Evolutionary conservation across 2,113 vertebrate species (phyloP).

Genomic region (Pelmatolapia mariae): DNA sequence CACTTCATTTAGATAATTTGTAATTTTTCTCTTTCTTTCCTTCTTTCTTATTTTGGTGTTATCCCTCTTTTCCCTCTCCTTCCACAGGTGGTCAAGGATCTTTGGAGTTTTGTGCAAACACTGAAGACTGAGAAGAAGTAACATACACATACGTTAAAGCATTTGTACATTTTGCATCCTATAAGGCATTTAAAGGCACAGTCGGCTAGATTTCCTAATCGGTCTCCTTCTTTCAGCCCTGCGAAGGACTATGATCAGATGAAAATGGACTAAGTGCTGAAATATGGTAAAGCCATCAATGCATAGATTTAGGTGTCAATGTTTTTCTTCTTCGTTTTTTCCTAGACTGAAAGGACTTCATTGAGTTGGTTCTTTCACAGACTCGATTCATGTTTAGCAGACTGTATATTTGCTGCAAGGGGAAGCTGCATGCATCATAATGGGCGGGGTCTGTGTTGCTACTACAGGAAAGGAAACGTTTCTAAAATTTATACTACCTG

Average conservation of each 20-base stretch:
- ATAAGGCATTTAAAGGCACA: slow-evolving; percentile 61
- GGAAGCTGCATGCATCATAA: not conserved
- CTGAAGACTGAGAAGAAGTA: slow-evolving; percentile 71
- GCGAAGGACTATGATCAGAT: not conserved
- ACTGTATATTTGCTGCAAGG: not conserved
- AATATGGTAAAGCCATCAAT: not conserved
- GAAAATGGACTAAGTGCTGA: not conserved
- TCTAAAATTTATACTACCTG: not conserved
- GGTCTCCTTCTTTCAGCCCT: not conserved
- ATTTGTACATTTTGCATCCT: slow-evolving; percentile 22
- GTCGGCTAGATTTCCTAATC: slow-evolving; percentile 37
- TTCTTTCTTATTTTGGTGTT: not conserved
- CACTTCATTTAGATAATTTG: slow-evolving; percentile 44
- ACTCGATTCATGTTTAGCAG: not conserved
- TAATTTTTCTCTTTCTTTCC: slow-evolving; percentile 16
- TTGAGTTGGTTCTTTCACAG: not conserved
- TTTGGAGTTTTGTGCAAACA: slow-evolving; percentile 74
- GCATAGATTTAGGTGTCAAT: not conserved
- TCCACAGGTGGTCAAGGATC: slow-evolving; percentile 75
- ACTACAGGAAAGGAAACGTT: not conserved
- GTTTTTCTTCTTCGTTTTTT: not conserved
- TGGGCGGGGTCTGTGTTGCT: not conserved
- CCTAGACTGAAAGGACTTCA: not conserved
- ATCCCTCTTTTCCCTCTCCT: not conserved
- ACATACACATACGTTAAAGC: not conserved